A percentile compares a stretch with the other conserved stretches of the same genome.
phyloP scores from a whole-genome alignment of 1,140 invertebrate species.

The Pantala flavescens region DNA sequence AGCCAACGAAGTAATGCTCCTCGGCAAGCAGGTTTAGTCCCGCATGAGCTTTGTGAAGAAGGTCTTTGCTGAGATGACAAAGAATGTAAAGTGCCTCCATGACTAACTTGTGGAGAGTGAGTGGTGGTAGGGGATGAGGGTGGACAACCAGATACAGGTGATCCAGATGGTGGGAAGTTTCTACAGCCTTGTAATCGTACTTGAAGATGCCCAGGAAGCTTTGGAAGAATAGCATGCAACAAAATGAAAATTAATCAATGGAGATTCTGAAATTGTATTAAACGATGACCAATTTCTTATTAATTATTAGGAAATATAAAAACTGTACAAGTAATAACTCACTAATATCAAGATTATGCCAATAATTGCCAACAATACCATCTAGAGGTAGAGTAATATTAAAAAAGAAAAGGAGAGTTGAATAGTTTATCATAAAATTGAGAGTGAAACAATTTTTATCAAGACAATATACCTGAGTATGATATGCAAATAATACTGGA shows the following conservation, averaged over 20 bases:
- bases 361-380: too few species aligned
- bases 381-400: too few species aligned
- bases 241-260: conserved; percentile 87
- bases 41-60: neutral
- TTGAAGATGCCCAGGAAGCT: conserved; percentile 83
- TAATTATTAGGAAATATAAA: too few species aligned
- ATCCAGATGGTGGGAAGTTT: conserved; percentile 51
- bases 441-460: too few species aligned
- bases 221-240: conserved; percentile 76
- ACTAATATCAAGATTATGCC: too few species aligned
- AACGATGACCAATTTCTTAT: too few species aligned
- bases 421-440: too few species aligned
- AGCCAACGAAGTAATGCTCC: conserved; percentile 66
- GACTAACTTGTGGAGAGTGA: conserved; percentile 7
- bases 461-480: conserved; percentile 52
- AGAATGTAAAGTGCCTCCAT: neutral
- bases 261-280: neutral
- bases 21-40: neutral
- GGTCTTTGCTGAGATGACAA: neutral
- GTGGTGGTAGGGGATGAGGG: conserved; percentile 27
- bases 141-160: conserved; percentile 23
- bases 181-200: conserved; percentile 81
- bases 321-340: too few species aligned
- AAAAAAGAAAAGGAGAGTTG: too few species aligned
- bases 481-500: conserved; percentile 81